Conservation (phyloP, 2,797 vertebrate species). For the Propithecus perrieri region DNA sequence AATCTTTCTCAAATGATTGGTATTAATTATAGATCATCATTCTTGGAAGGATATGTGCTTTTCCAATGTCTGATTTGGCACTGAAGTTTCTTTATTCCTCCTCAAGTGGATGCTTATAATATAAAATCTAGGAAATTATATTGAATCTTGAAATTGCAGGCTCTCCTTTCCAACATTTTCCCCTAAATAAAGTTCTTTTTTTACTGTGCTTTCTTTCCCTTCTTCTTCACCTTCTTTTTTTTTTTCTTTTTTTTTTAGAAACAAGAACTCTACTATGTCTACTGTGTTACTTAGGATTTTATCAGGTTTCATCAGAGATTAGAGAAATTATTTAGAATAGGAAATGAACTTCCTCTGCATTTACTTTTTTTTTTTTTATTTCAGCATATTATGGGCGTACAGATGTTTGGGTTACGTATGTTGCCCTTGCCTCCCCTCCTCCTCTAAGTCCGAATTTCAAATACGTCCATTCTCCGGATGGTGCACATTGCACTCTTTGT, state of each 20-base stretch:
- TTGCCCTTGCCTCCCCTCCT: no score
- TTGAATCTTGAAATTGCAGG: neutral
- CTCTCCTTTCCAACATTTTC: neutral
- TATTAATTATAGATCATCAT: conserved; percentile 53
- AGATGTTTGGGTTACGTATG: no score
- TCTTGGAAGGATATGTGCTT: neutral
- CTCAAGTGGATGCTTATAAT: neutral
- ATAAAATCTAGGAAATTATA: conserved; percentile 34
- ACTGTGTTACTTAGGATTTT: neutral
- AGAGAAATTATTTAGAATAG: neutral
- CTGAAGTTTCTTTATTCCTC: conserved; percentile 17
- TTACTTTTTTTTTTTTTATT: no score
- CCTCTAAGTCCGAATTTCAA: no score
- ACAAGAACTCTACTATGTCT: neutral
- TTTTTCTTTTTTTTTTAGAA: neutral
- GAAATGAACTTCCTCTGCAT: neutral
- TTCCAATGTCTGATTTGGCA: neutral
- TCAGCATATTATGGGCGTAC: no score
- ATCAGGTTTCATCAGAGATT: neutral
- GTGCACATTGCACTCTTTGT: no score
- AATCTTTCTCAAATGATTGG: conserved; percentile 22
- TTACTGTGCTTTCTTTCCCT: neutral
- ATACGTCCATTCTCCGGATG: no score
- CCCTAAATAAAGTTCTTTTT: neutral
- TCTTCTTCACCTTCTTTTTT: no score